Conservation (phyloP, 2,113 vertebrate species). For the Limnothrissa miodon region DNA sequence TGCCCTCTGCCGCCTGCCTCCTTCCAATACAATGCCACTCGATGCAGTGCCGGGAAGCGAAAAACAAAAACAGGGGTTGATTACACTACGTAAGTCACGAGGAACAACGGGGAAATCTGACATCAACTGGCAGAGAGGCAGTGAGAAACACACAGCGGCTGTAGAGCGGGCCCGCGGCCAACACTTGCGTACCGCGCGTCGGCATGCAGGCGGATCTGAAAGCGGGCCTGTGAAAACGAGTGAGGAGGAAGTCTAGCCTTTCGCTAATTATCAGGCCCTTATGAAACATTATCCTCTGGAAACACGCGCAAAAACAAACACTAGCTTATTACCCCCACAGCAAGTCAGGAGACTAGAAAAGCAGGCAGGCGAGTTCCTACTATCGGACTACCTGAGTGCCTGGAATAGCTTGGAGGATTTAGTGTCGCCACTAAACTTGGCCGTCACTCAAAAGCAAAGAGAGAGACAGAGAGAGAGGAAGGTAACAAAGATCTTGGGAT, state of each 20-base stretch:
- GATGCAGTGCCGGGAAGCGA: too few relatives aligned
- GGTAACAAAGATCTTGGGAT: constrained; percentile 21
- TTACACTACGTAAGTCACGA: neutral
- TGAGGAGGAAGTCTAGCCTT: constrained; percentile 37
- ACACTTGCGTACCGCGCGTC: constrained; percentile 23
- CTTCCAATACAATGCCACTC: neutral
- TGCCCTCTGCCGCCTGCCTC: too few relatives aligned
- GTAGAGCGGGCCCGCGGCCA: constrained; percentile 32
- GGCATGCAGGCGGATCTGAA: constrained; percentile 29
- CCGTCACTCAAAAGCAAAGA: constrained; percentile 27
- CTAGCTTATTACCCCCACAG: constrained; percentile 44
- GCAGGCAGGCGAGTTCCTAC: constrained; percentile 29
- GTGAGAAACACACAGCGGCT: neutral
- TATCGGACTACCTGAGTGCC: constrained; percentile 23
- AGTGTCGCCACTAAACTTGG: constrained; percentile 30
- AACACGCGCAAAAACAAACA: constrained; percentile 41
- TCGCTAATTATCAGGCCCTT: constrained; percentile 42
- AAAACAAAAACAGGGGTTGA: neutral
- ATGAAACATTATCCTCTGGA: constrained; percentile 47
- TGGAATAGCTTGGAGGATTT: constrained; percentile 38
- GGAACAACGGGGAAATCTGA: neutral
- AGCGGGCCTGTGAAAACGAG: constrained; percentile 47
- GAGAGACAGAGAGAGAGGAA: constrained; percentile 26
- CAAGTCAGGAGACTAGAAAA: constrained; percentile 29
- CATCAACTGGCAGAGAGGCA: neutral